These are phyloP conservation scores for Watsonalla binaria DNA, from an alignment of 2,888 invertebrate genomes.

Conservation along the genomic window DNA sequence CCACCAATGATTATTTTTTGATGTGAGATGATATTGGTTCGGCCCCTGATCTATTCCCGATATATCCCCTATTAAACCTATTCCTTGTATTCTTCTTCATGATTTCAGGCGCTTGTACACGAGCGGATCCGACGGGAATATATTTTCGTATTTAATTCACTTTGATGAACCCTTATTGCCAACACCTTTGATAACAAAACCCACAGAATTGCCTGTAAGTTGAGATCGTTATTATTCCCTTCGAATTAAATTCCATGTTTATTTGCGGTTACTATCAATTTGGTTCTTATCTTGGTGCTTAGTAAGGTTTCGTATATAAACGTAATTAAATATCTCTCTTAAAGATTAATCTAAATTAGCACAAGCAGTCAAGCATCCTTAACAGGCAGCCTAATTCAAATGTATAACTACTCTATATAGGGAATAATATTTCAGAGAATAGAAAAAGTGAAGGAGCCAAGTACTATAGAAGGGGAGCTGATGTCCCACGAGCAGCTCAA, in stretches of 20 bases:
- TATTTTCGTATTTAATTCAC: constrained; percentile 83
- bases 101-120: constrained; percentile 71
- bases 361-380: too few species aligned
- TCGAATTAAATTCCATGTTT: too few species aligned
- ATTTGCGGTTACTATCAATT: too few species aligned
- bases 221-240: constrained; percentile 2
- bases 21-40: too few species aligned
- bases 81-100: neutral
- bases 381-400: neutral
- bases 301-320: neutral
- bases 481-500: constrained; percentile 83
- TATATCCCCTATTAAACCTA: neutral
- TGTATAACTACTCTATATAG: neutral
- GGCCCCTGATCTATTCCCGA: too few species aligned
- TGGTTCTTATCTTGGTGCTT: too few species aligned
- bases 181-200: constrained; percentile 12
- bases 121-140: constrained; percentile 86
- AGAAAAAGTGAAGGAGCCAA: constrained; percentile 45
- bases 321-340: too few species aligned
- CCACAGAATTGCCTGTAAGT: constrained; percentile 39
- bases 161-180: constrained; percentile 53
- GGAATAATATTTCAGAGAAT: constrained; percentile 29
- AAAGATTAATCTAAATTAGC: too few species aligned
- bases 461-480: constrained; percentile 59
- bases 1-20: too few species aligned